Conservation (phyloP, 2,113 vertebrate genomes). For the Meleagris gallopavo region DNA sequence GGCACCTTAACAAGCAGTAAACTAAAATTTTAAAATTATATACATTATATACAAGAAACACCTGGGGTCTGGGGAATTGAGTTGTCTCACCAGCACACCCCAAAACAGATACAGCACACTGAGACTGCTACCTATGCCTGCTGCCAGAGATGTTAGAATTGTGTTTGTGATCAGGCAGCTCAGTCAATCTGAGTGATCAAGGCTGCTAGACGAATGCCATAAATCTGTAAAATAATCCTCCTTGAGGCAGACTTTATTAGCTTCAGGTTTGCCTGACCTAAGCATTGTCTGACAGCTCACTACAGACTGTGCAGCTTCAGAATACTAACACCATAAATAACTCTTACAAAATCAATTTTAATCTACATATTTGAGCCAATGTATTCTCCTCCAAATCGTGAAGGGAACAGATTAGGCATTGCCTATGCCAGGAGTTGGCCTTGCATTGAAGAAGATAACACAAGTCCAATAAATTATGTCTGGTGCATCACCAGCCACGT, state of each 20-base stretch:
- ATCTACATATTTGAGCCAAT: background rate
- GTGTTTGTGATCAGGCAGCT: background rate
- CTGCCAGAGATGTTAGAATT: background rate
- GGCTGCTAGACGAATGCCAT: background rate
- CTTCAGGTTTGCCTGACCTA: background rate
- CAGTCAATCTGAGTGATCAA: background rate
- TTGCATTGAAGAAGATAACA: background rate
- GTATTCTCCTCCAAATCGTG: background rate
- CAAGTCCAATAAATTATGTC: background rate
- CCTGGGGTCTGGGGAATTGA: background rate
- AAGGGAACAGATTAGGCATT: background rate
- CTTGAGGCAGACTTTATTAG: background rate
- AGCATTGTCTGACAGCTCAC: background rate
- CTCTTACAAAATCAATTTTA: background rate
- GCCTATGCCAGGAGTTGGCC: background rate
- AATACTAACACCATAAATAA: background rate
- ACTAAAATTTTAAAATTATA: background rate
- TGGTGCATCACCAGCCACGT: background rate
- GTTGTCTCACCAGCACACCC: background rate
- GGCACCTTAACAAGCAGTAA: background rate
- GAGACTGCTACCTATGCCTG: background rate
- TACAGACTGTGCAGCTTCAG: background rate
- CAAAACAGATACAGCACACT: background rate
- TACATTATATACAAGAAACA: background rate
- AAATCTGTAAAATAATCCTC: slow-evolving; percentile 4